Conservation (phyloP, 2,888 invertebrate species). For the Anoplius nigerrimus region DNA sequence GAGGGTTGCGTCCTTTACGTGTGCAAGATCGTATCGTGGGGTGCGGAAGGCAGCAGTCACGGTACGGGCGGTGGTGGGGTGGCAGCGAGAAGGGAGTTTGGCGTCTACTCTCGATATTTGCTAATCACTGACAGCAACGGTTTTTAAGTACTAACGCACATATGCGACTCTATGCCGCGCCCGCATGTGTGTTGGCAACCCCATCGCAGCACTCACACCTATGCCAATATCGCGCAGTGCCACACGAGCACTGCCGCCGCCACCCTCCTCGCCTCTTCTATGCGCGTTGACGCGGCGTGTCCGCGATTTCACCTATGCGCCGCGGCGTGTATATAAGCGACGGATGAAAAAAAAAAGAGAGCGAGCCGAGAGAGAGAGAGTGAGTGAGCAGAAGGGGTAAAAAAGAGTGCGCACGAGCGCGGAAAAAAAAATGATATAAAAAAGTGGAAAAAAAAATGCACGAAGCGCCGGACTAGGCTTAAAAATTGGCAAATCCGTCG, state of each 20-base stretch:
- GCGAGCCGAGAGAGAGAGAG: too few species aligned
- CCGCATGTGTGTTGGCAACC: too few species aligned
- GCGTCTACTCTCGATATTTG: constrained; percentile 62
- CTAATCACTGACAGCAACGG: constrained; percentile 65
- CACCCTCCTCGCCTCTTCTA: too few species aligned
- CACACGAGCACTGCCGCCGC: too few species aligned
- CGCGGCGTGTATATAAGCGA: constrained; percentile 31
- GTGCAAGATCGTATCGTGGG: too few species aligned
- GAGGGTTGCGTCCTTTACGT: background rate
- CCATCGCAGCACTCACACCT: too few species aligned
- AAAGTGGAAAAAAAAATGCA: too few species aligned
- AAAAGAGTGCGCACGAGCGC: constrained; percentile 8
- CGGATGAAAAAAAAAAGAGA: constrained; percentile 29
- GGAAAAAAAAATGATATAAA: constrained; percentile 27
- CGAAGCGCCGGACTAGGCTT: constrained; percentile 65
- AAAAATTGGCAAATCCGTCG: constrained; percentile 73
- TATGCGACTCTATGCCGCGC: constrained; percentile 13
- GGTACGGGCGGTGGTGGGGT: constrained; percentile 10
- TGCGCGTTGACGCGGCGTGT: background rate
- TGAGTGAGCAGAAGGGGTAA: too few species aligned
- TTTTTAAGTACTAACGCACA: constrained; percentile 59
- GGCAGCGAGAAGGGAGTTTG: constrained; percentile 25
- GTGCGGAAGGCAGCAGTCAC: background rate
- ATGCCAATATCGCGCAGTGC: too few species aligned
- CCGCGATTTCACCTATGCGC: constrained; percentile 3